These are phyloP conservation scores for Caretta caretta DNA, from an alignment of 2,113 vertebrate species.

Conservation along the genomic window DNA sequence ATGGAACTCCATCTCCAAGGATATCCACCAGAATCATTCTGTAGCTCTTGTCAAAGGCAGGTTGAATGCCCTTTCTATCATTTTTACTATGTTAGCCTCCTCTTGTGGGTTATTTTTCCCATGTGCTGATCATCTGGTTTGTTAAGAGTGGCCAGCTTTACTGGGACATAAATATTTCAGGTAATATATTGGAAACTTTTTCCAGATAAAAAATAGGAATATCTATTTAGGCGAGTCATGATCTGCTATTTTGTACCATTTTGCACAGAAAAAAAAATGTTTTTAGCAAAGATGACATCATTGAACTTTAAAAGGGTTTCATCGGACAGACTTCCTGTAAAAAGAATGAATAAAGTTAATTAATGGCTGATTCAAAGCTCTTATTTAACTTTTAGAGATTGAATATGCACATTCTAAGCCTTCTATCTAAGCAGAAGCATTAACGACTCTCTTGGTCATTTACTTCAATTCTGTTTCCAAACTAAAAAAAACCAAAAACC, in stretches of 20 bases:
- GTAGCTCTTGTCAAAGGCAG: background rate
- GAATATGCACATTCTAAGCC: background rate
- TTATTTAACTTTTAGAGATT: background rate
- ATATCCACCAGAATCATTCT: background rate
- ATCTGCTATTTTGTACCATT: background rate
- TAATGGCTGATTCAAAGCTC: accelerated
- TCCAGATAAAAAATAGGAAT: background rate
- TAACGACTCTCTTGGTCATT: background rate
- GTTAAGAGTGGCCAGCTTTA: background rate
- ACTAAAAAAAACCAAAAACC: background rate
- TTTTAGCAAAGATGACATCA: background rate
- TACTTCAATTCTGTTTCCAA: background rate
- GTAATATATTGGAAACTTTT: background rate
- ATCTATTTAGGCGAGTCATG: background rate
- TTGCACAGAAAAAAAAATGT: background rate
- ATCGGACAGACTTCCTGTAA: background rate
- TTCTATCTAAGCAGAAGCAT: background rate
- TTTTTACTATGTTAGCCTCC: accelerated
- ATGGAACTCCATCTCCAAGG: background rate
- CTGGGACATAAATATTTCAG: background rate
- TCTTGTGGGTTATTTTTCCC: background rate
- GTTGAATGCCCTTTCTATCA: background rate
- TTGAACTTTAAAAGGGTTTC: background rate
- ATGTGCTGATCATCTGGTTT: background rate
- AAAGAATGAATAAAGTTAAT: background rate